Evolutionary conservation across 2,797 vertebrate species (phyloP).

Genomic region (Adrianichthys oophorus): DNA sequence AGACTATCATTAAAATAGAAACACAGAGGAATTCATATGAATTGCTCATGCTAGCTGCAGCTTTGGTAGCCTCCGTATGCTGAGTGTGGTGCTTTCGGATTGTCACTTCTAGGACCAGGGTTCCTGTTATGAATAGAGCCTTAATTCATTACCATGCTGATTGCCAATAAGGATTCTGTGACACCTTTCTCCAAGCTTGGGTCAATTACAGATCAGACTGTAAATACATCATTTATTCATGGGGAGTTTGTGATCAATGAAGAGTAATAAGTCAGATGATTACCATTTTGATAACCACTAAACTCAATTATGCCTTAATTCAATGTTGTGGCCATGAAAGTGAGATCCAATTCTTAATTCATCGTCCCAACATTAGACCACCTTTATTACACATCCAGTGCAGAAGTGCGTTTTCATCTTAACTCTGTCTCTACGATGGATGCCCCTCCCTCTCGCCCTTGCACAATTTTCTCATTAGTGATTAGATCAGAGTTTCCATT

Average conservation of each 20-base stretch:
- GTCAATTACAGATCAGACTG: slow-evolving; percentile 60
- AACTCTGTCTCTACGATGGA: slow-evolving; percentile 53
- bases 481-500: slow-evolving; percentile 80
- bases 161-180: slow-evolving; percentile 64
- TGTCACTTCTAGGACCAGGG: slow-evolving; percentile 41
- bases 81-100: slow-evolving; percentile 59
- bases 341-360: slow-evolving; percentile 40
- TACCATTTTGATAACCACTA: slow-evolving; percentile 51
- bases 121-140: slow-evolving; percentile 57
- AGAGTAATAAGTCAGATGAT: slow-evolving; percentile 54
- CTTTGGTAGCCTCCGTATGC: slow-evolving; percentile 56
- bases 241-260: slow-evolving; percentile 40
- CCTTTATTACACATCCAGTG: slow-evolving; percentile 43
- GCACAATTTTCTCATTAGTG: slow-evolving; percentile 78
- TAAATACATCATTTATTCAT: slow-evolving; percentile 53
- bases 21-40: slow-evolving; percentile 57
- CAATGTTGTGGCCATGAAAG: slow-evolving; percentile 37
- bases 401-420: slow-evolving; percentile 44
- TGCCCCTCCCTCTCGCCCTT: slow-evolving; percentile 50
- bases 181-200: slow-evolving; percentile 50
- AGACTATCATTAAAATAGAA: slow-evolving; percentile 64
- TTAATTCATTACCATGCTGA: slow-evolving; percentile 66
- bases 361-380: slow-evolving; percentile 26
- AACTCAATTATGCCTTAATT: slow-evolving; percentile 51
- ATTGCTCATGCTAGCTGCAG: slow-evolving; percentile 47